phyloP scores from a whole-genome alignment of 2,888 invertebrate species.

The Parnassius glacialis region DNA sequence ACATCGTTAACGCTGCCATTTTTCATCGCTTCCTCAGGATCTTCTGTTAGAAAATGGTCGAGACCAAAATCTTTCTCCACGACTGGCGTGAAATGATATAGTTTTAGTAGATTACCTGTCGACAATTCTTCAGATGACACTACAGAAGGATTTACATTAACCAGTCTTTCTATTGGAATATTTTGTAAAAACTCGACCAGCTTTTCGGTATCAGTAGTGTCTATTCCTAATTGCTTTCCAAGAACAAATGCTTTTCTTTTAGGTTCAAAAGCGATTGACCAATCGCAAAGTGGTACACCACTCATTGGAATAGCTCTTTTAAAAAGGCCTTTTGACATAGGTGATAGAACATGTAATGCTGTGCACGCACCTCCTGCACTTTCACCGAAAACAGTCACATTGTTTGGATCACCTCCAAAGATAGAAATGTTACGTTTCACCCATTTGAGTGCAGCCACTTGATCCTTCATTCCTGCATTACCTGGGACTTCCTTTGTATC shows the following conservation, averaged over 20 bases:
- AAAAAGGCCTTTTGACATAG: slow-evolving; percentile 53
- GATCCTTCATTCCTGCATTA: slow-evolving; percentile 58
- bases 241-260: slow-evolving; percentile 58
- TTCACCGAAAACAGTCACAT: slow-evolving; percentile 53
- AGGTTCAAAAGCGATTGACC: slow-evolving; percentile 72
- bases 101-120: slow-evolving; percentile 38
- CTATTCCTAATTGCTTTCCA: slow-evolving; percentile 43
- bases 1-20: slow-evolving; percentile 71
- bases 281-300: slow-evolving; percentile 81
- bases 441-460: slow-evolving; percentile 52
- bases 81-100: slow-evolving; percentile 51
- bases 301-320: slow-evolving; percentile 82
- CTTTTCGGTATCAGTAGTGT: slow-evolving; percentile 40
- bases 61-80: slow-evolving; percentile 53
- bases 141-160: slow-evolving; percentile 39
- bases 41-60: slow-evolving; percentile 45
- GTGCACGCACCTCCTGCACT: slow-evolving; percentile 51
- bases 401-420: slow-evolving; percentile 52
- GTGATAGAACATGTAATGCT: slow-evolving; percentile 48
- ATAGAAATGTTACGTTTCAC: slow-evolving; percentile 45
- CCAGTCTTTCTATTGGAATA: slow-evolving; percentile 36
- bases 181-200: slow-evolving; percentile 42
- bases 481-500: slow-evolving; percentile 53
- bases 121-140: slow-evolving; percentile 41
- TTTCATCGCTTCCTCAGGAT: slow-evolving; percentile 40